These are phyloP conservation scores for Venustaconcha ellipsiformis DNA, from an alignment of 1,140 invertebrate genomes.

Conservation along the genomic window DNA sequence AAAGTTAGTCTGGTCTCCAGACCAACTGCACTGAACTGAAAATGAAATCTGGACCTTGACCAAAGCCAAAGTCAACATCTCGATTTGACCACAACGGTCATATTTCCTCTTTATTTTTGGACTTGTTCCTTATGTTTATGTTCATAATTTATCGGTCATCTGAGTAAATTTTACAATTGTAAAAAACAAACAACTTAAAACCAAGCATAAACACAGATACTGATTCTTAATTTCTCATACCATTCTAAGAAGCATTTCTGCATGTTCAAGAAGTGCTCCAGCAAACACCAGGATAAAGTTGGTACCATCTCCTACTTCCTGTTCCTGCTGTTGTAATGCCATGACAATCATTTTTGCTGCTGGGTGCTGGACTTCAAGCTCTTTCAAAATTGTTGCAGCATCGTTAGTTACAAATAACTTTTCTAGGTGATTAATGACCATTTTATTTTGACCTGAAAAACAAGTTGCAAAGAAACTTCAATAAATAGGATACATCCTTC, in stretches of 20 bases:
- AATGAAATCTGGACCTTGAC: no score
- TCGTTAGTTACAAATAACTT: constrained; percentile 99
- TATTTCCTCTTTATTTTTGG: no score
- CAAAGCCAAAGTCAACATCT: no score
- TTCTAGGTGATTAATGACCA: constrained; percentile 99
- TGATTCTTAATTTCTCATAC: constrained; percentile 28
- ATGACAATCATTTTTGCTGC: constrained; percentile 98
- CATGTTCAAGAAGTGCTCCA: constrained; percentile 90
- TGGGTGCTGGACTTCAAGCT: constrained; percentile 88
- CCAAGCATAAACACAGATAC: no score
- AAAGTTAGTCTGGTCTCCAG: no score
- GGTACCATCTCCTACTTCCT: constrained; percentile 98
- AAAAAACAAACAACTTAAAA: no score
- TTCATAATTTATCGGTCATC: no score
- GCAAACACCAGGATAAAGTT: constrained; percentile 98
- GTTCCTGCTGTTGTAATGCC: constrained; percentile 98
- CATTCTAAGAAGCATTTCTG: constrained; percentile 88
- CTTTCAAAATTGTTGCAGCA: constrained; percentile 93
- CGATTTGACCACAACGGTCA: no score
- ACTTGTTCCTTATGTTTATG: no score
- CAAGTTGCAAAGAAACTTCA: constrained; percentile 3
- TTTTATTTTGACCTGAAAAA: constrained; percentile 96
- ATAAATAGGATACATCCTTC: no score
- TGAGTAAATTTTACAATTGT: no score
- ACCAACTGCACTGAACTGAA: no score